A percentile compares a stretch with the other conserved stretches of the same genome.
These are phyloP conservation scores for Mus musculus DNA, from an alignment of 2,113 vertebrate species.

Conservation along the genomic window GRCm39 chr3:55310501-55311000, in stretches of 20 bases:
- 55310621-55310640: not conserved
- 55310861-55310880: too few relatives aligned
- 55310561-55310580: not conserved
- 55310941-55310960: not conserved
- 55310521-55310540: not conserved
- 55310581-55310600: not conserved
- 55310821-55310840: not conserved
- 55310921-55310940: not conserved
- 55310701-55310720: not conserved
- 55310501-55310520: not conserved
- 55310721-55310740: not conserved
- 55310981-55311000: not conserved
- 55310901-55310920: not conserved
- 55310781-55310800: not conserved
- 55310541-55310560: not conserved
- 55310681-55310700: constrained; percentile 2
- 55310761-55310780: not conserved
- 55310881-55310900: not conserved
- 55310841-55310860: not conserved
- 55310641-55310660: not conserved
- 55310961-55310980: not conserved
- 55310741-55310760: not conserved
- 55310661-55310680: not conserved
- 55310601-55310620: not conserved
- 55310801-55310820: not conserved